phyloP scores from a whole-genome alignment of 2,113 vertebrate genomes.

The Solea senegalensis region DNA sequence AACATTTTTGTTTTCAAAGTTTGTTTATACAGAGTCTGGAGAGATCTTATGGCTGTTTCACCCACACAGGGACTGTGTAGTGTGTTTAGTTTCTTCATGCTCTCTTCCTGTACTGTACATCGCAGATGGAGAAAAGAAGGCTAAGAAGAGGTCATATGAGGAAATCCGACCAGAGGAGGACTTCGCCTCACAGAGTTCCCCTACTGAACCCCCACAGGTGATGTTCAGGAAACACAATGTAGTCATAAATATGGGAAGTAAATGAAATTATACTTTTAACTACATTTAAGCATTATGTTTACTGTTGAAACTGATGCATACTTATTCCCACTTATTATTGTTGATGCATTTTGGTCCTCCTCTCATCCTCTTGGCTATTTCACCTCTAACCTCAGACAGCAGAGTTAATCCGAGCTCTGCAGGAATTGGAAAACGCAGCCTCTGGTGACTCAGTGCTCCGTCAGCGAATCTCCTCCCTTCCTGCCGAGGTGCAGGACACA shows the following conservation, averaged over 20 bases:
- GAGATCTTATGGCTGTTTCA: too few relatives aligned
- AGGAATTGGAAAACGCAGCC: conserved; percentile 97
- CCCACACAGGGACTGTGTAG: too few relatives aligned
- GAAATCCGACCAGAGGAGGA: conserved; percentile 91
- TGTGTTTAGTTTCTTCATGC: too few relatives aligned
- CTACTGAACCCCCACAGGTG: conserved; percentile 94
- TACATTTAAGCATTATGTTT: not conserved
- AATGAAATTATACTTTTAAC: not conserved
- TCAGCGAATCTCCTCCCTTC: conserved; percentile 95
- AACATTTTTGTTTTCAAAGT: too few relatives aligned
- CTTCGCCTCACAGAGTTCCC: conserved; percentile 89
- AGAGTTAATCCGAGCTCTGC: conserved; percentile 95
- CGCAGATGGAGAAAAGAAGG: conserved; percentile 85
- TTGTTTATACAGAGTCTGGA: too few relatives aligned
- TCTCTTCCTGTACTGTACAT: conserved; percentile 2
- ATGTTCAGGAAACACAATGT: not conserved
- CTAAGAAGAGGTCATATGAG: conserved; percentile 92
- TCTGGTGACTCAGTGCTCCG: conserved; percentile 93
- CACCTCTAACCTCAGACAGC: conserved; percentile 83
- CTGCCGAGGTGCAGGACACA: conserved; percentile 95
- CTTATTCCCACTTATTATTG: not conserved
- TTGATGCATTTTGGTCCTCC: not conserved
- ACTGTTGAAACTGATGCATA: not conserved
- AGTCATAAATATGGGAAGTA: conserved; percentile 3
- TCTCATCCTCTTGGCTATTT: not conserved